A percentile compares a stretch with the other conserved stretches of the same genome.
These are phyloP conservation scores for Heliangelus exortis DNA, from an alignment of 2,797 vertebrate genomes.

Conservation along the genomic window DNA sequence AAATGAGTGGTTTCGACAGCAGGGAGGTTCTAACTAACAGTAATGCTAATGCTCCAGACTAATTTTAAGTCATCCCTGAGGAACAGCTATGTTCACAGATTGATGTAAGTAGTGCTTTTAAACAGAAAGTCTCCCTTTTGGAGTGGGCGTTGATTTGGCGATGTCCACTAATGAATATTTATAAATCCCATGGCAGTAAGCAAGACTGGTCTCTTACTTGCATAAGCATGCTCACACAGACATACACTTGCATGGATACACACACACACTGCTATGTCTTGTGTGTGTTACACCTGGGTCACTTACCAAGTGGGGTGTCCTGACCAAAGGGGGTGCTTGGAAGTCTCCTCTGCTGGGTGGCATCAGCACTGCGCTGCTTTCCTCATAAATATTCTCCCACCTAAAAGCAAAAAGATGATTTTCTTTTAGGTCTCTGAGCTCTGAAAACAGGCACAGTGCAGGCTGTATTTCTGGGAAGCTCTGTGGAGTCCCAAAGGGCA, in stretches of 20 bases:
- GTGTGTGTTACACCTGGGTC: background rate
- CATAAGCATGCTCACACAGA: background rate
- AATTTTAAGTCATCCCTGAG: constrained; percentile 28
- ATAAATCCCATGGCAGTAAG: background rate
- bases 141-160: background rate
- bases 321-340: background rate
- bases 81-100: background rate
- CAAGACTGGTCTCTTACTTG: background rate
- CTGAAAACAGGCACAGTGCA: background rate
- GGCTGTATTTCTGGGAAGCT: background rate
- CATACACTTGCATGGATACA: fast-evolving
- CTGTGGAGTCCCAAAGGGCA: fast-evolving
- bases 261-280: too few species aligned
- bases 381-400: background rate
- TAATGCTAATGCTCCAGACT: background rate
- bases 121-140: background rate
- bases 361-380: background rate
- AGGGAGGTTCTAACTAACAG: background rate
- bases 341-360: background rate
- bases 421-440: background rate
- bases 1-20: background rate
- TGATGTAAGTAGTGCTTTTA: constrained; percentile 14
- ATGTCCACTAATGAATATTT: constrained; percentile 29
- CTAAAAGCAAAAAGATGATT: background rate
- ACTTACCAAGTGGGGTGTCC: too few species aligned